Percentiles rank a stretch among this genome's conserved stretches.
Conservation (phyloP, 1,140 invertebrate species). For the Leptinotarsa defecta region DNA sequence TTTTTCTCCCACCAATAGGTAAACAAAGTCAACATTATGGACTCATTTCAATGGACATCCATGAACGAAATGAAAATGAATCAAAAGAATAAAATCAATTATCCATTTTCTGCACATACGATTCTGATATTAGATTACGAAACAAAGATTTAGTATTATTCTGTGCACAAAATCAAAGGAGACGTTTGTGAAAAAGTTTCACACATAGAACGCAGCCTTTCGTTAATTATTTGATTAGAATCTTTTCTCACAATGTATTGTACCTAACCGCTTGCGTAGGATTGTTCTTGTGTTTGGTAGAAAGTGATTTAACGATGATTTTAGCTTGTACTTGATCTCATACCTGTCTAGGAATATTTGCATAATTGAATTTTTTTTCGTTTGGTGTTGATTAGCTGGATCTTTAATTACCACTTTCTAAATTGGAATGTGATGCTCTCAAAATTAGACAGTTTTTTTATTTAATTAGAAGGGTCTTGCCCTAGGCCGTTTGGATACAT, state of each 20-base stretch:
- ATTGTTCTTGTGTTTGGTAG: background rate
- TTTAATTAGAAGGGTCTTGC: background rate
- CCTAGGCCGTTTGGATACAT: background rate
- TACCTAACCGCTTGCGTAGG: background rate
- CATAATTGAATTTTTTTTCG: slow-evolving; percentile 4
- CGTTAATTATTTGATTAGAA: background rate
- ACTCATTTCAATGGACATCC: too few relatives aligned
- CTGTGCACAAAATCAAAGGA: background rate
- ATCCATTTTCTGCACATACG: too few relatives aligned
- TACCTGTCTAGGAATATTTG: background rate
- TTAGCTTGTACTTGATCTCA: background rate
- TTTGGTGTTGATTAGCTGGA: background rate
- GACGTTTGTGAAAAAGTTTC: background rate
- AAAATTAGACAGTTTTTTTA: background rate
- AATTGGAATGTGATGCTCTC: too few relatives aligned
- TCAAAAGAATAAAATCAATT: too few relatives aligned
- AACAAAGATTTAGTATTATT: too few relatives aligned
- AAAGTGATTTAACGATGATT: background rate
- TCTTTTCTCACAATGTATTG: background rate
- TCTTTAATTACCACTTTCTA: too few relatives aligned
- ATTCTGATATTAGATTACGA: too few relatives aligned
- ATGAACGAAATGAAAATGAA: too few relatives aligned
- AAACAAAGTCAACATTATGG: too few relatives aligned
- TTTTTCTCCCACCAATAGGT: too few relatives aligned
- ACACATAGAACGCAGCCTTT: background rate